These are phyloP conservation scores for Heliothis peltigera DNA, from an alignment of 2,888 invertebrate genomes.

Conservation along the genomic window DNA sequence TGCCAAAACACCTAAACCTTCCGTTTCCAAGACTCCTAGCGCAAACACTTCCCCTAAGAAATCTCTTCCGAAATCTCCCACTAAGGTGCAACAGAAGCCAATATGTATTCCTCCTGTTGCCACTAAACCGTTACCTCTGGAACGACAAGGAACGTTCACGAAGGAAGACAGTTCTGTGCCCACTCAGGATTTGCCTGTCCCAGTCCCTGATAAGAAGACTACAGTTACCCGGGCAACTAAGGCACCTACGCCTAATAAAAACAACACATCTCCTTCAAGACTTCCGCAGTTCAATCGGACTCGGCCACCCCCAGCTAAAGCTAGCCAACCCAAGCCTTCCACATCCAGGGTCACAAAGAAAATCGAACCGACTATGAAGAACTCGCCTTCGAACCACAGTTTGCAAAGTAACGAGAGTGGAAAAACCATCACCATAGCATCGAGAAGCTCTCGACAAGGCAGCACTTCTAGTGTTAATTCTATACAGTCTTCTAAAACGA, in stretches of 20 bases:
- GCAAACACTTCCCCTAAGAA: slow-evolving; percentile 83
- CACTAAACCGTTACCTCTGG: slow-evolving; percentile 89
- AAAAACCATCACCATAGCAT: slow-evolving; percentile 81
- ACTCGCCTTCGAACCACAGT: slow-evolving; percentile 89
- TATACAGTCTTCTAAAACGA: slow-evolving; percentile 87
- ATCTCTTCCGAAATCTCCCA: slow-evolving; percentile 74
- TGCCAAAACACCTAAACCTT: slow-evolving; percentile 75
- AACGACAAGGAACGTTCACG: slow-evolving; percentile 97
- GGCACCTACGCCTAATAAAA: slow-evolving; percentile 74
- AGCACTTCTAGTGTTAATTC: slow-evolving; percentile 91
- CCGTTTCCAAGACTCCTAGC: slow-evolving; percentile 71
- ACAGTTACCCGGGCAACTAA: slow-evolving; percentile 68
- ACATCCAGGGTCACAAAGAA: slow-evolving; percentile 68
- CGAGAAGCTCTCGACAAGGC: slow-evolving; percentile 78
- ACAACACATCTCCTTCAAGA: slow-evolving; percentile 84
- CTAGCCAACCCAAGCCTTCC: slow-evolving; percentile 67
- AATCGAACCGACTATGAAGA: slow-evolving; percentile 80
- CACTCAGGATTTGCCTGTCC: slow-evolving; percentile 78
- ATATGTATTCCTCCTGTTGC: slow-evolving; percentile 70
- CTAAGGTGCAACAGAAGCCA: slow-evolving; percentile 73
- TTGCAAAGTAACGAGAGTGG: slow-evolving; percentile 88
- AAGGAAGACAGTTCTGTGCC: slow-evolving; percentile 93
- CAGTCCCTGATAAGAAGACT: slow-evolving; percentile 76
- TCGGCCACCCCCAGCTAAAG: slow-evolving; percentile 73
- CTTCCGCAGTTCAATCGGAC: slow-evolving; percentile 79